Percentiles rank a stretch among this genome's conserved stretches.
phyloP scores from a whole-genome alignment of 1,140 invertebrate genomes.

The Aleiodes sp. region DNA sequence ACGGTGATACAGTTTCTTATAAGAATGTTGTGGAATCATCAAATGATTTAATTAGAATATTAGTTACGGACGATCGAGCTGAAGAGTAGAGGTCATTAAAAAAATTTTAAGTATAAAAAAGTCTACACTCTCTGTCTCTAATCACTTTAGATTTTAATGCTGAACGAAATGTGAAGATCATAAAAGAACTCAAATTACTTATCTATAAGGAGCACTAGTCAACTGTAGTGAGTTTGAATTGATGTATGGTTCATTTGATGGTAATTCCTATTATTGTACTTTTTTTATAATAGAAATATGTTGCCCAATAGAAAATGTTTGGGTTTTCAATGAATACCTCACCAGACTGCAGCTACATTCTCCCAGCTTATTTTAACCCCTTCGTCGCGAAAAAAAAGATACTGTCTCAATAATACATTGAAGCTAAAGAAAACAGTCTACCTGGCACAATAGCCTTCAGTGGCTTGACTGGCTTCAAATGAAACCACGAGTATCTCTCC shows the following conservation, averaged over 20 bases:
- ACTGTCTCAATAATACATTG: background rate
- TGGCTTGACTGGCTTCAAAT: slow-evolving; percentile 23
- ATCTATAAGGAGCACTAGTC: slow-evolving; percentile 4
- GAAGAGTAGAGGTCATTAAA: slow-evolving; percentile 48
- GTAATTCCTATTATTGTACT: background rate
- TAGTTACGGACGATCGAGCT: slow-evolving; percentile 50
- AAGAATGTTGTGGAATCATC: slow-evolving; percentile 60
- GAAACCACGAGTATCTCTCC: background rate
- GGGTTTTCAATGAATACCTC: background rate
- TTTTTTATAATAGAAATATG: background rate
- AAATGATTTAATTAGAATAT: slow-evolving; percentile 61
- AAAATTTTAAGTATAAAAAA: slow-evolving; percentile 9
- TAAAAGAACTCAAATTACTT: background rate
- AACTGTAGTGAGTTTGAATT: background rate
- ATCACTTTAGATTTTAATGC: too few species aligned
- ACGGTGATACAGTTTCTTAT: slow-evolving; percentile 58
- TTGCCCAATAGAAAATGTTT: slow-evolving; percentile 22
- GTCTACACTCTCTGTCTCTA: too few species aligned
- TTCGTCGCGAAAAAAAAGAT: slow-evolving; percentile 9
- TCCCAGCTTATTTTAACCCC: background rate
- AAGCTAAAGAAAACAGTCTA: slow-evolving; percentile 16
- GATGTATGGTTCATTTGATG: background rate
- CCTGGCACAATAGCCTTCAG: slow-evolving; percentile 14
- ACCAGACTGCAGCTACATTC: slow-evolving; percentile 8
- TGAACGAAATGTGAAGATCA: too few species aligned